Conservation (phyloP, 1,140 invertebrate genomes). For the Drosophila melanogaster region Release_6_plus_ISO1_MT NT_033777.3:7226501-7227000, state of each 20-base stretch:
- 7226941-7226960: conserved; percentile 80
- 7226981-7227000: conserved; percentile 10
- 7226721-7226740: conserved; percentile 71
- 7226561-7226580: conserved; percentile 83
- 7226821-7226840: conserved; percentile 32
- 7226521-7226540: conserved; percentile 67
- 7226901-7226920: conserved; percentile 77
- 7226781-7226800: conserved; percentile 81
- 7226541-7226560: conserved; percentile 81
- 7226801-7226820: conserved; percentile 53
- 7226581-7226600: conserved; percentile 58
- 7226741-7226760: conserved; percentile 75
- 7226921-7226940: conserved; percentile 83
- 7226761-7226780: conserved; percentile 72
- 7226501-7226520: conserved; percentile 75
- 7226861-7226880: conserved; percentile 1
- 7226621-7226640: conserved; percentile 53
- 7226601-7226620: conserved; percentile 17
- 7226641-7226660: conserved; percentile 73
- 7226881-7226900: conserved; percentile 48
- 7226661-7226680: conserved; percentile 76
- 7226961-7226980: conserved; percentile 37
- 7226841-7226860: conserved; percentile 14
- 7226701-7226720: conserved; percentile 39
- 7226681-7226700: conserved; percentile 37